A percentile compares a stretch with the other conserved stretches of the same genome.
Conservation (phyloP, 2,888 invertebrate genomes). For the Acleris laterana region DNA sequence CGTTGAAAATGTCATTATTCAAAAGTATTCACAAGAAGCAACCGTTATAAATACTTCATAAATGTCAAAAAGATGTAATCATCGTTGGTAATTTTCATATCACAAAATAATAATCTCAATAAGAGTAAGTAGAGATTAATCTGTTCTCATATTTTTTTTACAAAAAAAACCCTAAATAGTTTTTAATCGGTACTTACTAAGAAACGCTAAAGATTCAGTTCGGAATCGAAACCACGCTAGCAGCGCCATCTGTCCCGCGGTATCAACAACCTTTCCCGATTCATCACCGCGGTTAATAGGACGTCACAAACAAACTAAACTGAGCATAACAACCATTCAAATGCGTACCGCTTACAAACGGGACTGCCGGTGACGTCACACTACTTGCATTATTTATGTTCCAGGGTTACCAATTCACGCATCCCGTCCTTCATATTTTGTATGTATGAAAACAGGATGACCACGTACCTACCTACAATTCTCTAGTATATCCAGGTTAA, state of each 20-base stretch:
- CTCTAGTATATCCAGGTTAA: too few relatives aligned
- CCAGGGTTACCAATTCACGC: constrained; percentile 37
- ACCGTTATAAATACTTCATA: too few relatives aligned
- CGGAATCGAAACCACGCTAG: neutral
- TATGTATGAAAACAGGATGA: constrained; percentile 22
- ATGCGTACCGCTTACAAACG: constrained; percentile 66
- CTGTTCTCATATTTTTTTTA: too few relatives aligned
- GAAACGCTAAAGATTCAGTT: neutral
- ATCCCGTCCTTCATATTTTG: constrained; percentile 46
- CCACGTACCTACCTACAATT: neutral
- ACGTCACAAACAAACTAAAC: constrained; percentile 47
- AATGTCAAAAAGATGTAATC: too few relatives aligned
- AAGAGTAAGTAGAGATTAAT: too few relatives aligned
- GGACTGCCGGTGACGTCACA: constrained; percentile 73
- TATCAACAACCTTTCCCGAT: constrained; percentile 39
- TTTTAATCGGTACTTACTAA: too few relatives aligned
- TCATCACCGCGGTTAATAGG: constrained; percentile 49
- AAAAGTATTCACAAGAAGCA: too few relatives aligned
- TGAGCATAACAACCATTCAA: constrained; percentile 61
- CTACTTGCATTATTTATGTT: constrained; percentile 77
- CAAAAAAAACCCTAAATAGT: too few relatives aligned
- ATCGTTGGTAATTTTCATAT: too few relatives aligned
- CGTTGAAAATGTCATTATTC: too few relatives aligned
- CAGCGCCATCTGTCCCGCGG: constrained; percentile 9
- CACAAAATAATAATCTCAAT: too few relatives aligned